Evolutionary conservation across 1,140 invertebrate species (phyloP), one percentile per base, ranked within the genome.

Genomic region (Pseudomyrmex cubaensis): DNA sequence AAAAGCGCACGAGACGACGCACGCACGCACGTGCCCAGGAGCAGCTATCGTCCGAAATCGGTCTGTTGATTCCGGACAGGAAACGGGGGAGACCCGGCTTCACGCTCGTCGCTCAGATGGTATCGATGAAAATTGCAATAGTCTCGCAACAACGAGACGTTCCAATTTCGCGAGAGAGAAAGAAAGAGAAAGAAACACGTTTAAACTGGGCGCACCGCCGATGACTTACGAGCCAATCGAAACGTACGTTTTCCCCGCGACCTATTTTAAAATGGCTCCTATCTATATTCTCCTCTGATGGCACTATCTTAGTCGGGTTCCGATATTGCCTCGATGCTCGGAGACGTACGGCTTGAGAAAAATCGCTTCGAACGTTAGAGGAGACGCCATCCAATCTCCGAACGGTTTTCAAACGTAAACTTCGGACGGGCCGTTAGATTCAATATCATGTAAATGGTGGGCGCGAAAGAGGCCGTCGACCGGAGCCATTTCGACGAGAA

Each of bases 61-160:
- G 87, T 76, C 74, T 67, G 85, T 61, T 73, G 86, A 86, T 87
- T 89, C 76, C 72, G 70, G 77, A 84, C 90, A 90, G 90, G 90
- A 91, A 91, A 91, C 89, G 72, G 89, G 89, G 35, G 72, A 86
- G 89, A 0, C 88, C 85, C 84, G 90, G 89, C 90, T 91, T 91
- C 88, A 91, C 89, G 90, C 85, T 90, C 69, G 83, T 59, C 84
- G 86, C 70, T 73, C 87, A 86, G 89, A 91, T 91, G 66, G 84
- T 86, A 91, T 90, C 89, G 74, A 85, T 90, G 86, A 88, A 90
- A 91, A 91, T 90, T 86, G 84, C 86, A 85, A 87, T 82, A 74
- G 75, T 85, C 83, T 83, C 84, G 82, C 54, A 85, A 84, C 83
- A 64, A 67, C 73, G 75, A 77, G 67, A 87, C 82, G 82, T 84